A percentile compares a stretch with the other conserved stretches of the same genome.
phyloP scores from a whole-genome alignment of 35 echinoderm and acorn worm species.

The Eucidaris tribuloides region DNA sequence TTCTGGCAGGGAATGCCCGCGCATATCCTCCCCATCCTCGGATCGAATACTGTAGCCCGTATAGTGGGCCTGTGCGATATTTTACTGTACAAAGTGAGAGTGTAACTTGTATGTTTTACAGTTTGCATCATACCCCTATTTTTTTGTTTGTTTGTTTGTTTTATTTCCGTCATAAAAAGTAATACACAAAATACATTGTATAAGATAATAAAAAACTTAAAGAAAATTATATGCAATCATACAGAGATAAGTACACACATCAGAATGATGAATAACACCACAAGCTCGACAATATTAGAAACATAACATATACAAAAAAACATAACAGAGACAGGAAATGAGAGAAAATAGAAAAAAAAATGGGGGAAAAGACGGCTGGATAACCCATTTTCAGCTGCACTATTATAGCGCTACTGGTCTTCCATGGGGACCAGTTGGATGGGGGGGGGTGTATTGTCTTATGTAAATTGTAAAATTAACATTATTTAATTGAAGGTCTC shows the following conservation, averaged over 20 bases:
- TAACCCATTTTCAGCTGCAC: no score
- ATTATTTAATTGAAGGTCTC: no score
- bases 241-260: not conserved
- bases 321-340: no score
- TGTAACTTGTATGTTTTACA: not conserved
- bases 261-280: not conserved
- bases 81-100: conserved; percentile 56
- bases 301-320: no score
- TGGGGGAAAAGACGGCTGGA: no score
- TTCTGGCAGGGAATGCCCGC: conserved; percentile 82
- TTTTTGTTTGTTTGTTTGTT: not conserved
- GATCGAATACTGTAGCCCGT: conserved; percentile 41
- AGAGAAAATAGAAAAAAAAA: no score
- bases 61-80: conserved; percentile 61
- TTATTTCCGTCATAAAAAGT: not conserved
- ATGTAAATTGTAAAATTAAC: no score
- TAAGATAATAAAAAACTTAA: not conserved
- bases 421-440: no score
- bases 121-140: not conserved
- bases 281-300: no score
- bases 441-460: no score
- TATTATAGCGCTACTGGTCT: no score
- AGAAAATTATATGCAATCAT: not conserved
- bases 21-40: conserved; percentile 49
- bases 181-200: not conserved